Percentiles rank a stretch among this genome's conserved stretches.
These are phyloP conservation scores for Pocillopora meandrina DNA, from an alignment of 92 coral and sea anemone genomes.

Conservation along the genomic window DNA sequence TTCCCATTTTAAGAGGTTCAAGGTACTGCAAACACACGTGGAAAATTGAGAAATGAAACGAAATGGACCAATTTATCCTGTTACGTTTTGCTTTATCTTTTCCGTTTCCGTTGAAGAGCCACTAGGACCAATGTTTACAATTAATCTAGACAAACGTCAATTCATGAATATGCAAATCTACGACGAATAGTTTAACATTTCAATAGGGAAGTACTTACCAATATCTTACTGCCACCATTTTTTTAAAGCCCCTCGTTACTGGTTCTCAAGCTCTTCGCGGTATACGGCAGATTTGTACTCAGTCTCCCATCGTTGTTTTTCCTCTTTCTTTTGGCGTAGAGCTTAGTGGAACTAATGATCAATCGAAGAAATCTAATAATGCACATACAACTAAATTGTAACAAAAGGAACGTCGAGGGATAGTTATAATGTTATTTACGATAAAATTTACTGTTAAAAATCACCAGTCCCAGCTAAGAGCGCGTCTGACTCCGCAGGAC, in stretches of 20 bases:
- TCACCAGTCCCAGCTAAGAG: too few relatives aligned
- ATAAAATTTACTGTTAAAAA: too few relatives aligned
- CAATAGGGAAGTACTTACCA: conserved; percentile 4
- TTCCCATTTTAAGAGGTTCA: conserved; percentile 18
- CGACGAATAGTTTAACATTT: not conserved
- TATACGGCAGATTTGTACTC: not conserved
- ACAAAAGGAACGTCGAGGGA: too few relatives aligned
- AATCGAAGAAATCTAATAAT: too few relatives aligned
- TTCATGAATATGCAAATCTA: conserved; percentile 23
- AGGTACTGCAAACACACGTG: not conserved
- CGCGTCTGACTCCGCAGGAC: too few relatives aligned
- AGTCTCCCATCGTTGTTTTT: not conserved
- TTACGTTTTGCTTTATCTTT: not conserved
- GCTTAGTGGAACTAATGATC: too few relatives aligned
- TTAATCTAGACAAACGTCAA: not conserved
- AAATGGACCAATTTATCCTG: not conserved
- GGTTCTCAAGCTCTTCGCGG: conserved; percentile 29
- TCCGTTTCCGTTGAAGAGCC: not conserved
- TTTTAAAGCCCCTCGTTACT: not conserved
- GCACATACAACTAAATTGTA: not conserved
- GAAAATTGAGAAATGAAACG: not conserved
- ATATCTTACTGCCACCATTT: not conserved
- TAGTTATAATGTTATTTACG: too few relatives aligned
- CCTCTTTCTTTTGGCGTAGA: too few relatives aligned
- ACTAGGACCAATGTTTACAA: not conserved